A percentile compares a stretch with the other conserved stretches of the same genome.
Evolutionary conservation across 2,888 invertebrate genomes (phyloP).

Genomic region (Laspeyria flexula): DNA sequence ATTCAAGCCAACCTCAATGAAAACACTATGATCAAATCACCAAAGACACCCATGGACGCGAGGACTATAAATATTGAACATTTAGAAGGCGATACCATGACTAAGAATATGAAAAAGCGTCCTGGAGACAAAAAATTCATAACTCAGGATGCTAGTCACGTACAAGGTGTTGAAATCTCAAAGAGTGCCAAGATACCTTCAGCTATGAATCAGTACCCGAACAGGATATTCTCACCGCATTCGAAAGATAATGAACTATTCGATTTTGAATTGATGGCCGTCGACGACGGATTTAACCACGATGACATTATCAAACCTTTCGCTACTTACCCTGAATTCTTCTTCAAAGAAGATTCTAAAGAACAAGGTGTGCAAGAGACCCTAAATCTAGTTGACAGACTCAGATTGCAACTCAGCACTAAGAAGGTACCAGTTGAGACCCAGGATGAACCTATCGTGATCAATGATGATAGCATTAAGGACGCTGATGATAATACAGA

Average conservation of each 20-base stretch:
- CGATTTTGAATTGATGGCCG: slow-evolving; percentile 87
- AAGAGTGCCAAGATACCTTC: slow-evolving; percentile 82
- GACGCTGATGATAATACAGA: slow-evolving; percentile 48
- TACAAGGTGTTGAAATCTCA: slow-evolving; percentile 79
- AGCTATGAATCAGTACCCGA: slow-evolving; percentile 73
- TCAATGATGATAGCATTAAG: slow-evolving; percentile 52
- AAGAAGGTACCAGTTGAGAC: slow-evolving; percentile 87
- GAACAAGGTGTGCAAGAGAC: slow-evolving; percentile 94
- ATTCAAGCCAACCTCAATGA: slow-evolving; percentile 81
- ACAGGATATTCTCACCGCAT: slow-evolving; percentile 90
- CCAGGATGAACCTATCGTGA: slow-evolving; percentile 62
- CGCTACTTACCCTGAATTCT: slow-evolving; percentile 87
- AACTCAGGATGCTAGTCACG: slow-evolving; percentile 73
- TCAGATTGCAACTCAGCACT: slow-evolving; percentile 89
- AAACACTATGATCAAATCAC: slow-evolving; percentile 83
- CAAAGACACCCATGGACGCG: slow-evolving; percentile 82
- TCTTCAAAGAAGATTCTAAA: slow-evolving; percentile 92
- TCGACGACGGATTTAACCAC: slow-evolving; percentile 89
- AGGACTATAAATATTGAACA: slow-evolving; percentile 69
- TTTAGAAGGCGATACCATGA: slow-evolving; percentile 66
- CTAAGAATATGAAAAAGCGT: slow-evolving; percentile 64
- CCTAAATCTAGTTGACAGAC: slow-evolving; percentile 92
- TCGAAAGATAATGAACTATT: slow-evolving; percentile 88
- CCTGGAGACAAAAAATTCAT: slow-evolving; percentile 73
- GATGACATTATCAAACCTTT: slow-evolving; percentile 89